Evolutionary conservation across 37 sponge, comb jelly and placozoan genomes (phyloP).

Genomic region (Cliona cf. orientalis): DNA sequence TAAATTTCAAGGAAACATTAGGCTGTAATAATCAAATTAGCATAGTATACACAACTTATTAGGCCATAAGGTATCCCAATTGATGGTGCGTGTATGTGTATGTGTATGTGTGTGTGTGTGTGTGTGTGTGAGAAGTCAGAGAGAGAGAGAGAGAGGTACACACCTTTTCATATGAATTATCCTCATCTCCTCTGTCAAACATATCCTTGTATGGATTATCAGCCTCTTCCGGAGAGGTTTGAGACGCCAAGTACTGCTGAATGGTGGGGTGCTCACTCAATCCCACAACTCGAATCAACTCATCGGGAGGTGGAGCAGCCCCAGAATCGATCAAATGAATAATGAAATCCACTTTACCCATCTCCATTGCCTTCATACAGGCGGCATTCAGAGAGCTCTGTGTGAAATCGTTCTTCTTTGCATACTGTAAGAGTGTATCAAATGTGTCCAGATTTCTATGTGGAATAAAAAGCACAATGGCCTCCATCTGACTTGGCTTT

Average conservation of each 20-base stretch:
- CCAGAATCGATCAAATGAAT: neutral
- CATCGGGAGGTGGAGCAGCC: constrained; percentile 1
- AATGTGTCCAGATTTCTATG: neutral
- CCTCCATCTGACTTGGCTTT: neutral
- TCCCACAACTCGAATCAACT: neutral
- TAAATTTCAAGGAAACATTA: no score
- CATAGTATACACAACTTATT: no score
- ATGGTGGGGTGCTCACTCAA: neutral
- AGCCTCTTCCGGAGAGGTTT: no score
- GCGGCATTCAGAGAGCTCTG: neutral
- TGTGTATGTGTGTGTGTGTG: constrained; percentile 2
- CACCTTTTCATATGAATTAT: neutral
- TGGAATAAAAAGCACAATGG: neutral
- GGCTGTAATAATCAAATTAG: no score
- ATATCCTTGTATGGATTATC: no score
- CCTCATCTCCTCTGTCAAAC: neutral
- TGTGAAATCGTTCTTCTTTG: neutral
- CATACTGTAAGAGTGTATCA: neutral
- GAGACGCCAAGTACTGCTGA: constrained; percentile 3
- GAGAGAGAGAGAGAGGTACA: neutral
- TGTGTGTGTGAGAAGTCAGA: neutral
- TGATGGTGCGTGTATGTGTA: neutral
- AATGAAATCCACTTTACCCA: neutral
- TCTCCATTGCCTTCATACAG: neutral
- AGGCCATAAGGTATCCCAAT: no score